These are phyloP conservation scores for Trachelus troglodyta DNA, from an alignment of 2,888 invertebrate genomes.

Conservation along the genomic window DNA sequence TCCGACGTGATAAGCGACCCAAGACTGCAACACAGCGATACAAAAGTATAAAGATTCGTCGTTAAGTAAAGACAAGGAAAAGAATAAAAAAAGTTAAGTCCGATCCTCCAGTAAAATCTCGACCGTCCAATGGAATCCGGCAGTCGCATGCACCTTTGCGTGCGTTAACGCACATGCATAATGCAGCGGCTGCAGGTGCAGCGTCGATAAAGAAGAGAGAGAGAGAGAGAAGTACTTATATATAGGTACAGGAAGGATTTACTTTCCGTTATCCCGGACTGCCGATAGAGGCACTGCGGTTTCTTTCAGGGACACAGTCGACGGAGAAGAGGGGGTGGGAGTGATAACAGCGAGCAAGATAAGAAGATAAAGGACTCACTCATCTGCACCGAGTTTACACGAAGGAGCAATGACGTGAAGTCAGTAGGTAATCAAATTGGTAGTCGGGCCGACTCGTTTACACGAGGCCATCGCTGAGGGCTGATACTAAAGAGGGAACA, in stretches of 20 bases:
- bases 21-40: not conserved
- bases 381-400: not conserved
- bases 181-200: not conserved
- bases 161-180: not conserved
- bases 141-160: not conserved
- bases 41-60: not conserved
- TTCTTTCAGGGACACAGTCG: not conserved
- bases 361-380: not conserved
- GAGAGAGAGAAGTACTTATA: not conserved
- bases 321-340: not conserved
- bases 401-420: not conserved
- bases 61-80: not conserved
- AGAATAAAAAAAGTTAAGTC: not conserved
- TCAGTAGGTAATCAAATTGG: not conserved
- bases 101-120: not conserved
- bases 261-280: not conserved
- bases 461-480: not conserved
- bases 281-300: not conserved
- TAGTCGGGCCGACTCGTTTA: not conserved
- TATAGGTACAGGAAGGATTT: not conserved
- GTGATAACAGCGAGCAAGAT: not conserved
- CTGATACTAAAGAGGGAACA: slow-evolving; percentile 35
- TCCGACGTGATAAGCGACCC: not conserved
- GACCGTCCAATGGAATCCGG: not conserved
- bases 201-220: not conserved